Percentiles rank a stretch among this genome's conserved stretches.
Evolutionary conservation across 2,888 invertebrate species (phyloP).

Genomic region (Itoplectis maculator): DNA sequence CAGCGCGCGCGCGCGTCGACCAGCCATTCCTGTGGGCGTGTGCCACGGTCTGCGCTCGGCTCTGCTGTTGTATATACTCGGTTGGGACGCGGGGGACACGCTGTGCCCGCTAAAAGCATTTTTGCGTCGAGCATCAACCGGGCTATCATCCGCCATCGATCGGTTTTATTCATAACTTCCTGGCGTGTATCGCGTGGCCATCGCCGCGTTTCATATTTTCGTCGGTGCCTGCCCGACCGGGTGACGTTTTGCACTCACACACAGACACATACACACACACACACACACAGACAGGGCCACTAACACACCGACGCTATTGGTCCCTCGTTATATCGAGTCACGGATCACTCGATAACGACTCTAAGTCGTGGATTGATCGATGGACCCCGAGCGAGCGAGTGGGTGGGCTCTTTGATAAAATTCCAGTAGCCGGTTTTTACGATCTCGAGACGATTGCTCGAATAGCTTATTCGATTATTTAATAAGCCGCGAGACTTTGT

Average conservation of each 20-base stretch:
- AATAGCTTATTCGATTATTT: slow-evolving; percentile 22
- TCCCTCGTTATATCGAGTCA: slow-evolving; percentile 53
- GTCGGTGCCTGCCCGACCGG: slow-evolving; percentile 35
- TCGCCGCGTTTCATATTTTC: slow-evolving; percentile 57
- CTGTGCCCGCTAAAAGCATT: slow-evolving; percentile 83
- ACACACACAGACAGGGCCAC: background rate
- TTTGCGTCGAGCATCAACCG: slow-evolving; percentile 81
- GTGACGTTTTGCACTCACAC: slow-evolving; percentile 41
- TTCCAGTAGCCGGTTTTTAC: slow-evolving; percentile 32
- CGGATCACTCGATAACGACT: slow-evolving; percentile 57
- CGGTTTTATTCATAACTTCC: slow-evolving; percentile 80
- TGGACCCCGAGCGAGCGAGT: slow-evolving; percentile 19
- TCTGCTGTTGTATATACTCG: slow-evolving; percentile 24
- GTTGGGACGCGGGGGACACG: slow-evolving; percentile 72
- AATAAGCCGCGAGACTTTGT: slow-evolving; percentile 7
- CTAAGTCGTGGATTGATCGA: slow-evolving; percentile 49
- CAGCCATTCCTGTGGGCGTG: slow-evolving; percentile 64
- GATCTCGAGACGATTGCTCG: slow-evolving; percentile 23
- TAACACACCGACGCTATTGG: background rate
- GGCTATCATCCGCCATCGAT: slow-evolving; percentile 82
- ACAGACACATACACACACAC: slow-evolving; percentile 10
- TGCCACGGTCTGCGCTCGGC: slow-evolving; percentile 18
- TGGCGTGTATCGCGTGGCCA: slow-evolving; percentile 45
- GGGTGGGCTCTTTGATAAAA: slow-evolving; percentile 40
- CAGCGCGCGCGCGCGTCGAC: slow-evolving; percentile 14